Base-by-base conservation (phyloP, 2,113 vertebrate genomes). In the Martes martes region DNA sequence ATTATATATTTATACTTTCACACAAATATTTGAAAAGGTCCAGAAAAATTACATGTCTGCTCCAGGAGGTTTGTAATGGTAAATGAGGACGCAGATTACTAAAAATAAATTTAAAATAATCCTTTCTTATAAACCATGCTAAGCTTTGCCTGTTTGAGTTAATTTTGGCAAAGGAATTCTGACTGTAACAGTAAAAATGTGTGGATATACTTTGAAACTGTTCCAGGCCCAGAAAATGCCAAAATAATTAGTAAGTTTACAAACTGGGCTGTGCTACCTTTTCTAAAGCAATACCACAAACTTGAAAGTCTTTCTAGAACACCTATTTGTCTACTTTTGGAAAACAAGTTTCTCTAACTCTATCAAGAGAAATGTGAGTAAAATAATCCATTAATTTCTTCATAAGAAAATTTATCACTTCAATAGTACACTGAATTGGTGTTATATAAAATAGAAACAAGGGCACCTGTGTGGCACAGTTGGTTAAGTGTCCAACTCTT, bases 31-130 rank as follows among this genome's bases (percentile, higher is more conserved):
- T 95, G 52, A 91, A 95, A 97, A 76, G 10, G 5, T 65, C 73
- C 39, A 63, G 33, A 81, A 92, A 69, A 89, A 94, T 47, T n/a
- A 45, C 26, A 42, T 24, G 28, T 91, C 89, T 97, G 23, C 15
- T 19, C 80, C 74, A 95, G 76, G n/a, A 90, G 93, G 50, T 85
- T 23, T 47, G 11, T 78, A 92, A 92, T 47, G 57, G n/a, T 63
- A 94, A 95, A 76, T 87, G 24, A 96, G 52, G 24, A 97, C 21
- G 39, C 11, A 96, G 45, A 92, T 92, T 96, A 87, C 81, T 96
- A 89, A 97, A 98, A 85, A 55, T 65, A 97, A 95, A 95, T 81
- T 91, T 83, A 92, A 98, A 98, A 97, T 95, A 96, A 96, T 95
- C 39, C 21, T 81, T 31, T 85, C 96, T 96, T 73, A 71, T 59